Evolutionary conservation across 1,140 invertebrate species (phyloP).

Genomic region (Formica exsecta): DNA sequence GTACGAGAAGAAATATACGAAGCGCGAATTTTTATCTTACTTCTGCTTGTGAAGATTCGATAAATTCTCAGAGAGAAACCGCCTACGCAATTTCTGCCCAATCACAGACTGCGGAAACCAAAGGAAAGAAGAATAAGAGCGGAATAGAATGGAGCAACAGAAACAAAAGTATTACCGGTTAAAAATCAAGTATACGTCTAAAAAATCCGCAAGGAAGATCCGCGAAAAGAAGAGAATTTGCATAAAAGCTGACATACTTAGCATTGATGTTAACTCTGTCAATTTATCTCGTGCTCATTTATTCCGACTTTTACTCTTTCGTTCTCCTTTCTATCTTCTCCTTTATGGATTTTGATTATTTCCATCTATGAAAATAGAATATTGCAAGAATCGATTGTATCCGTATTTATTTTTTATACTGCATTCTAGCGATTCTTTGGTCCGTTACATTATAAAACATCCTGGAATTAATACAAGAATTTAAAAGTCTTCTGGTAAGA

Average conservation of each 20-base stretch:
- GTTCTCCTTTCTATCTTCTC: slow-evolving; percentile 61
- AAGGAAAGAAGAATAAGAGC: neutral
- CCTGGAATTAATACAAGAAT: neutral
- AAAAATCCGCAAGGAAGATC: slow-evolving; percentile 58
- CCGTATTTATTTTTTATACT: neutral
- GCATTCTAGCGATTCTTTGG: neutral
- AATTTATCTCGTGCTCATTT: slow-evolving; percentile 77
- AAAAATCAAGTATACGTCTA: slow-evolving; percentile 66
- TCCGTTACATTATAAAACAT: neutral
- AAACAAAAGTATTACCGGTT: slow-evolving; percentile 76
- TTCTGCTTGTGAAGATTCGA: slow-evolving; percentile 71
- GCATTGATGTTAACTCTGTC: slow-evolving; percentile 72
- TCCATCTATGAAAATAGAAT: slow-evolving; percentile 43
- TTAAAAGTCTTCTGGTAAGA: neutral
- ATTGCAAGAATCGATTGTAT: neutral
- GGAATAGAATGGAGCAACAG: slow-evolving; percentile 21
- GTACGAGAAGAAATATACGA: slow-evolving; percentile 35
- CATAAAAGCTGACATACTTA: slow-evolving; percentile 75
- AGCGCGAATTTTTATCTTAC: slow-evolving; percentile 59
- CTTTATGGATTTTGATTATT: slow-evolving; percentile 80
- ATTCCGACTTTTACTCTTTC: slow-evolving; percentile 7
- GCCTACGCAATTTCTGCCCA: slow-evolving; percentile 53
- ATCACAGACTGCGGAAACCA: slow-evolving; percentile 31
- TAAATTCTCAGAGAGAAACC: slow-evolving; percentile 74
- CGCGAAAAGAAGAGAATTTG: slow-evolving; percentile 42